Evolutionary conservation across 2,888 invertebrate species (phyloP), one percentile per base, ranked within the genome.

Genomic region (Hypolimnas misippus): DNA sequence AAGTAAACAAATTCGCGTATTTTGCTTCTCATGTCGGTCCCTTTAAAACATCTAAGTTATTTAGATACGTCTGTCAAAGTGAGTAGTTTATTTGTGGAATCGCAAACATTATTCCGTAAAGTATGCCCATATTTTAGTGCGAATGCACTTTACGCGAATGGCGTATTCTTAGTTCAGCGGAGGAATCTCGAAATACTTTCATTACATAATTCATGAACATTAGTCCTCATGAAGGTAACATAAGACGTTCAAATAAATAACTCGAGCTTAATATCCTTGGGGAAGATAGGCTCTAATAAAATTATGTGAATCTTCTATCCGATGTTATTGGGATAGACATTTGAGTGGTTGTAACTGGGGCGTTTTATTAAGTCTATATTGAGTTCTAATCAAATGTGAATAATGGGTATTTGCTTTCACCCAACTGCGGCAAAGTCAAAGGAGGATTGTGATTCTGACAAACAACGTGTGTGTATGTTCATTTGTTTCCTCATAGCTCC

Each of bases 141-240:
- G 46, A 60, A 61, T 66, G 66, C 60, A 68, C 51, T 55, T 57
- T 44, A 44, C 58, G 44, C 51, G 35, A 65, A 65, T 54, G 52
- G 35, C 25, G 35, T 31, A 46, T 60, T 57, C 56, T 61, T 61
- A 57, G 58, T 65, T 59, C 57, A 55, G 38, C 57, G 57, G 68
- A 66, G 62, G 67, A 60, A 69, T 67, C 65, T 59, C 65, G 59
- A 68, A 70, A 70, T 70, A 69, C 66, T 69, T 71, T 68, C 62
- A 68, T 72, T 83, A 74, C 81, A 82, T 83, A 79, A 83, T 82
- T 82, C 82, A 83, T 82, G 80, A 81, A 77, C 79, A 78, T 80
- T 79, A 82, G 76, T 77, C 77, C 73, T 73, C 72, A 72, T 73
- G 74, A 71, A 74, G 74, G 75, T 72, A 77, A 74, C 74, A 70